Conservation (phyloP, 2,888 invertebrate species). For the Nomada flava region DNA sequence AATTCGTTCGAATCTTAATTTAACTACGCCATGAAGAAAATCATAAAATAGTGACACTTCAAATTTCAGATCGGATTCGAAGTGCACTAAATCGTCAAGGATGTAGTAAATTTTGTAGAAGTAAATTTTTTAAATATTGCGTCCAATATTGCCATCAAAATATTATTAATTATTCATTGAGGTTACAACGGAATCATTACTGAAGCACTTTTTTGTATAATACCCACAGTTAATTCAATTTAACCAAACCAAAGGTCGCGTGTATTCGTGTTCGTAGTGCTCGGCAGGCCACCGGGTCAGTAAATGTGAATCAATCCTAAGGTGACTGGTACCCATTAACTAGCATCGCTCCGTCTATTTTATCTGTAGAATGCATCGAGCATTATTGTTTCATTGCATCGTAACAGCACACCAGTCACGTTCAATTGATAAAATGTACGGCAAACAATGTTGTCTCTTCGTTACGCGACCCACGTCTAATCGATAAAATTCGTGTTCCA, state of each 20-base stretch:
- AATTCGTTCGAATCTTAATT: no score
- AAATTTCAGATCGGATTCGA: no score
- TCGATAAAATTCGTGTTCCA: neutral
- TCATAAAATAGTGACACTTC: no score
- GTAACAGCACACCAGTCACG: neutral
- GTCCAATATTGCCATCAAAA: neutral
- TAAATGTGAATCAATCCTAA: conserved; percentile 74
- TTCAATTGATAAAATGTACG: neutral
- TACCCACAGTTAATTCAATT: conserved; percentile 1
- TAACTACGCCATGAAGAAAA: no score
- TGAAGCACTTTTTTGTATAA: neutral
- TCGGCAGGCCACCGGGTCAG: conserved; percentile 63
- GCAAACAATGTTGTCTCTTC: neutral
- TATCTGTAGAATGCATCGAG: conserved; percentile 58
- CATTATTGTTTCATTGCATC: conserved; percentile 40
- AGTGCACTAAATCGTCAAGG: no score
- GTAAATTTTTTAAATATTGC: no score
- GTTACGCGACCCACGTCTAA: neutral
- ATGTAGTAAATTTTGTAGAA: no score
- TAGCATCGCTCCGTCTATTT: conserved; percentile 64
- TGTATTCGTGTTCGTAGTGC: conserved; percentile 50
- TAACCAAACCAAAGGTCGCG: conserved; percentile 41
- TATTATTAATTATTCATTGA: neutral
- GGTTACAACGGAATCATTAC: neutral
- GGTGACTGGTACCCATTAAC: conserved; percentile 72